Base-by-base conservation (phyloP, 2,888 invertebrate species). In the Argyresthia albistria region DNA sequence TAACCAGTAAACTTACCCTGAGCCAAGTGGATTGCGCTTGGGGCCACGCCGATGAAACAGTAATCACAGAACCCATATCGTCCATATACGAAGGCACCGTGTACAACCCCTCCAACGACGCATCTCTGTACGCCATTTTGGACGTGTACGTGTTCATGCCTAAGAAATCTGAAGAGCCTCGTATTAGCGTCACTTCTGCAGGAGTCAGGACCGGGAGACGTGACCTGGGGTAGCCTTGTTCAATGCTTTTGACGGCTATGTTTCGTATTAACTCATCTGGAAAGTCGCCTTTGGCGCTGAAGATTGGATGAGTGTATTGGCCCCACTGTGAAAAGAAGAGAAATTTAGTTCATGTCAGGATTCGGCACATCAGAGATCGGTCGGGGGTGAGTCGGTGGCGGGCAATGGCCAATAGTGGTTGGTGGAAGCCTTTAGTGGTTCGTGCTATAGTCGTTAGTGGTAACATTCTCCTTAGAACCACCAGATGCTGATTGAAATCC, bases 71-170 rank as follows among this genome's bases (percentile, higher is more conserved):
- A 35, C 52, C 35, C 39, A 52, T 52, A 51, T 82, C 82, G 54
- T 82, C 80, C 57, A 66, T 60, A 46, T 68, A 79, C 0, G 88
- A 88, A 0, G 87, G 84, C 0, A 68, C 62, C 0, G 67, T 45
- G 39, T 75, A 76, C 72, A 76, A 67, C 49, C 81, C 81, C 6
- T 80, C 78, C 51, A 75, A 59, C 16, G 72, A 80, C 1, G 67
- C 76, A 54, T 73, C 73, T 57, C 70, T 66, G 54, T 80, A 78
- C 0, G 81, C 79, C 57, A 89, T 52, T 56, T 72, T 76, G 0
- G 89, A 80, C 0, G 91, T 88, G 68, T 91, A 93, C 54, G 91
- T 86, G 63, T 93, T 93, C 6, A 93, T 59, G 0, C 92, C 93
- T 36, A 93, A 77, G 69, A 91, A 93, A 66, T 93, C 93, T 0